Evolutionary conservation across 2,797 vertebrate species (phyloP).

Genomic region (Rallus crepitans): DNA sequence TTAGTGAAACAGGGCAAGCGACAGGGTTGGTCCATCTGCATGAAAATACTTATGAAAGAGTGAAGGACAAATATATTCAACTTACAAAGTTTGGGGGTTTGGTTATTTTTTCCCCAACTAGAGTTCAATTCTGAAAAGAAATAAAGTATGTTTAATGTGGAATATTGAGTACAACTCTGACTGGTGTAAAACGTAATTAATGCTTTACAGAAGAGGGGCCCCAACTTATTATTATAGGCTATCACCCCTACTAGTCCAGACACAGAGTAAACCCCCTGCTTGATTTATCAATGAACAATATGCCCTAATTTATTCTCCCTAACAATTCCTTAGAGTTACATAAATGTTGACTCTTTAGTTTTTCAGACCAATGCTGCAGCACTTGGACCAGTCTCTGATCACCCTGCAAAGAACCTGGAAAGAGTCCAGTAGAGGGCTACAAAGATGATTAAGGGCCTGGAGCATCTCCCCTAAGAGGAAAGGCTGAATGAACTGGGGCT

Average conservation of each 20-base stretch:
- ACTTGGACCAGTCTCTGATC: background rate
- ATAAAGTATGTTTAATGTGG: background rate
- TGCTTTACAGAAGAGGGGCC: background rate
- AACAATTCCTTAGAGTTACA: background rate
- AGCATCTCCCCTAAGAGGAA: too few species aligned
- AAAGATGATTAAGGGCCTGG: too few species aligned
- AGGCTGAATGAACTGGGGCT: too few species aligned
- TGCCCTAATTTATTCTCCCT: background rate
- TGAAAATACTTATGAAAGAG: background rate
- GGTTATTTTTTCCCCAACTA: background rate
- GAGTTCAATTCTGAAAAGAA: background rate
- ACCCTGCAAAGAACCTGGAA: background rate
- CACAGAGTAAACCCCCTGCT: background rate
- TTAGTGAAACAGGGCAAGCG: background rate
- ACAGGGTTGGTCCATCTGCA: background rate
- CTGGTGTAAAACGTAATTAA: rapidly evolving
- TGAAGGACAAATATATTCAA: background rate
- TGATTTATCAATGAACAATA: background rate
- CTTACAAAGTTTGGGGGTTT: background rate
- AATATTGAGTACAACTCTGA: background rate
- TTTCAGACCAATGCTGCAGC: background rate
- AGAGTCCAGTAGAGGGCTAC: too few species aligned
- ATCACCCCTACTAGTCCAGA: background rate
- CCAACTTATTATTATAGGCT: background rate
- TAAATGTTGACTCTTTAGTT: background rate